Evolutionary conservation across 2,888 invertebrate species (phyloP), one percentile per base, ranked within the genome.

Genomic region (Dicycla oo): DNA sequence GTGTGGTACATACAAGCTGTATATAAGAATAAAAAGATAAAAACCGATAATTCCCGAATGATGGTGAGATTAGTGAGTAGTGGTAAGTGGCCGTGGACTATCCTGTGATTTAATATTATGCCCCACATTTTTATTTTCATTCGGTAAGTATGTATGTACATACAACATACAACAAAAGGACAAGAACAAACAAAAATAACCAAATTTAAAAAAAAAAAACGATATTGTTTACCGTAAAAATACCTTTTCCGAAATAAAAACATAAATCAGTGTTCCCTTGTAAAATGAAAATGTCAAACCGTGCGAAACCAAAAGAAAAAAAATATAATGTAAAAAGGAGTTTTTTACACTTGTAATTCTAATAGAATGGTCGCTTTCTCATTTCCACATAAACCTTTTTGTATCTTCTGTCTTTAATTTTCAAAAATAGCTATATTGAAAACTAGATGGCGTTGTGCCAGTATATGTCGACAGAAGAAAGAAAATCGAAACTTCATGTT

Each of bases 401-500:
- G 18, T 18, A 79, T 82, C 45, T 75, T 34, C 34, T 40, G 30
- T 81, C 83, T 68, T 40, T 65, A 6, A 56, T 57, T 58, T 54
- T 6, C 34, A 20, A 34, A 73, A 67, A 11, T 38, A 30, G 30
- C 20, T 64, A 13, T n/a, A 20, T 3, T 11, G 30, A n/a, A 56
- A 68, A 68, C 86, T 83, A 93, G 93, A 91, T 93, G 93, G 91
- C 92, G 89, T 71, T 89, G 63, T 65, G 30, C 61, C 63, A 53
- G 62, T 62, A 76, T 80, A 87, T 85, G 83, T 85, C 83, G 84
- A 88, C 84, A 86, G 67, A 78, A 74, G 84, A 87, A 88, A 89
- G 89, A 92, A 93, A 93, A 93, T 93, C 93, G 93, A 93, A 93
- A 90, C 91, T 82, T 86, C 81, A 76, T 73, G 78, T 84, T 85